Evolutionary conservation across 2,888 invertebrate genomes (phyloP), one percentile per base, ranked within the genome.

Genomic region (Sinodicranocentrus sp.): DNA sequence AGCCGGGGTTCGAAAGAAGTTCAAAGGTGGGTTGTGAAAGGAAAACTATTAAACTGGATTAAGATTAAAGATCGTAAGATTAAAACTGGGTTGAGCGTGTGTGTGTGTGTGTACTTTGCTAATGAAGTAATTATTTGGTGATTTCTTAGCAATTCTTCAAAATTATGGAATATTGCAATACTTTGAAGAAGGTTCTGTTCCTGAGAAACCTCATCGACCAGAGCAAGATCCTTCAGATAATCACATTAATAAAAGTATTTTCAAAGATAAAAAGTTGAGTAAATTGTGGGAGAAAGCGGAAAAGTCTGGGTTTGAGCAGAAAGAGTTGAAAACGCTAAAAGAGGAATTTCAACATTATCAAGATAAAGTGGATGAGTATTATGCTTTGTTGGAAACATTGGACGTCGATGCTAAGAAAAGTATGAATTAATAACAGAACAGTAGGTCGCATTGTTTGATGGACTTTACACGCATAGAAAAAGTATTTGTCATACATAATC

Each of bases 271-370:
- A 89, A 97, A 96, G 90, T 91, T 98, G 1, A 96, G 95, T 90
- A 94, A 95, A 90, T 91, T 98, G 3, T 98, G 98, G 98, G 93
- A 94, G 43, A 97, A 97, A 90, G 98, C 97, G 0, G 96, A 96
- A 91, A 91, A 93, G 25, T 97, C 97, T 76, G 88, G 88, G 78
- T 89, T 89, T 90, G 70, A 89, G 92, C 93, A 94, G 84, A 95
- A 95, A 87, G 97, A 98, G 91, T 90, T 98, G 59, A 92, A 94
- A 82, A 94, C 96, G 0, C 90, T 98, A 17, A 95, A 94, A 89
- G 95, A 97, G 90, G 98, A 98, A 91, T 97, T 98, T 89, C 91
- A 91, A 21, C 97, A 98, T 90, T 97, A 98, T 90, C 97, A 98
- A 90, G 95, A 97, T 88, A 98, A 97, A 91, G 94, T 98, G 68